phyloP scores from a whole-genome alignment of 2,888 invertebrate genomes.

The Oeneis ivallda region DNA sequence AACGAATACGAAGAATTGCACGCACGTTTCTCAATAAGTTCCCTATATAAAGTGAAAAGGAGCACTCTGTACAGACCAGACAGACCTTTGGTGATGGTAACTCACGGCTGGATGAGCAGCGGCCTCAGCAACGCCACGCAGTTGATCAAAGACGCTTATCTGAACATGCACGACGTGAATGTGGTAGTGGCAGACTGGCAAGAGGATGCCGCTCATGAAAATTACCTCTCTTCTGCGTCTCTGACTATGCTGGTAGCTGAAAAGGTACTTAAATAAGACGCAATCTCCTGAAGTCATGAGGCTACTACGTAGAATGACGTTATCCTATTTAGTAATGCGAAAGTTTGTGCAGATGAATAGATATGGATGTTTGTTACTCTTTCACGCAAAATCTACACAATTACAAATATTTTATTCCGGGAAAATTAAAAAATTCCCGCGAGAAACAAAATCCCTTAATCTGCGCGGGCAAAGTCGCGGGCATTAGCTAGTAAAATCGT shows the following conservation, averaged over 20 bases:
- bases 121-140: slow-evolving; percentile 22
- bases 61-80: slow-evolving; percentile 15
- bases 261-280: slow-evolving; percentile 18
- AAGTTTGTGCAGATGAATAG: no score
- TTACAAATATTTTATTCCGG: no score
- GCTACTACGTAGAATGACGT: no score
- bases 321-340: no score
- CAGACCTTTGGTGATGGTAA: slow-evolving; percentile 24
- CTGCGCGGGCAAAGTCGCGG: no score
- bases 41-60: background rate
- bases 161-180: slow-evolving; percentile 21
- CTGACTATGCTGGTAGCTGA: slow-evolving; percentile 22
- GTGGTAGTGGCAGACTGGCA: slow-evolving; percentile 30
- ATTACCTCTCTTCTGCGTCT: slow-evolving; percentile 25
- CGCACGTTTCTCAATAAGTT: background rate
- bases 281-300: no score
- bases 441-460: no score
- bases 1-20: slow-evolving; percentile 24
- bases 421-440: no score
- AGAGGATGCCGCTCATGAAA: slow-evolving; percentile 13
- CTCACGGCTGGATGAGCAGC: slow-evolving; percentile 28
- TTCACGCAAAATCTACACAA: no score
- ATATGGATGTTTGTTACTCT: no score
- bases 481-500: no score
- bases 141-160: slow-evolving; percentile 29